A percentile compares a stretch with the other conserved stretches of the same genome.
Conservation (phyloP, 1,140 invertebrate genomes). For the Papilio machaon region DNA sequence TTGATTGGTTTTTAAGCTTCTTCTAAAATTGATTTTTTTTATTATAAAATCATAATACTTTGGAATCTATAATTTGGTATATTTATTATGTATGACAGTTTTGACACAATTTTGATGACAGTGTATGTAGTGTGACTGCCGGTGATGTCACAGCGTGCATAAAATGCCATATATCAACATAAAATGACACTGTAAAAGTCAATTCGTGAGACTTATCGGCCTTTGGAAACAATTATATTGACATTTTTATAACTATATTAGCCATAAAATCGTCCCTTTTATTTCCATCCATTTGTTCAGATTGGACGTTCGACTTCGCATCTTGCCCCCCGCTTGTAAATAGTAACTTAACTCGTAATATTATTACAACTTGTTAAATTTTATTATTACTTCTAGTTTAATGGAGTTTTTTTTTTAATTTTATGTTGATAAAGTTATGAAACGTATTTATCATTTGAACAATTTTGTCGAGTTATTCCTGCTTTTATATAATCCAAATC, state of each 20-base stretch:
- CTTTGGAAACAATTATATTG: conserved; percentile 56
- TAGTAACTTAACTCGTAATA: conserved; percentile 67
- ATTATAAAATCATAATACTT: background rate
- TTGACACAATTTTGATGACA: background rate
- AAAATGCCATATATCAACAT: background rate
- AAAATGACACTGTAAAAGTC: conserved; percentile 45
- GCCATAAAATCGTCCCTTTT: conserved; percentile 66
- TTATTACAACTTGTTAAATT: conserved; percentile 77
- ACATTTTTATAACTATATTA: conserved; percentile 47
- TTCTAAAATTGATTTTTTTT: background rate
- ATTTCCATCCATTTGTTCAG: conserved; percentile 75
- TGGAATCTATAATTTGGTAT: background rate
- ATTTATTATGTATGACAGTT: background rate
- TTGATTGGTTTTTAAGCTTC: conserved; percentile 18
- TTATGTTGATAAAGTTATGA: conserved; percentile 38
- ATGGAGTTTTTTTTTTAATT: conserved; percentile 51
- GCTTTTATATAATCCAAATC: background rate
- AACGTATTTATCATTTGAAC: conserved; percentile 28
- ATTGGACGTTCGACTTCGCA: conserved; percentile 71
- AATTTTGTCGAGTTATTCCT: conserved; percentile 39
- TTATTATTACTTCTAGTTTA: conserved; percentile 75
- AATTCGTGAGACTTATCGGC: conserved; percentile 59
- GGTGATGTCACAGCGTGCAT: background rate
- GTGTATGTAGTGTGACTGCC: background rate
- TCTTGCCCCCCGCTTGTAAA: conserved; percentile 78